Base-by-base conservation (phyloP, 2,797 vertebrate genomes). In the Xenentodon cancila region DNA sequence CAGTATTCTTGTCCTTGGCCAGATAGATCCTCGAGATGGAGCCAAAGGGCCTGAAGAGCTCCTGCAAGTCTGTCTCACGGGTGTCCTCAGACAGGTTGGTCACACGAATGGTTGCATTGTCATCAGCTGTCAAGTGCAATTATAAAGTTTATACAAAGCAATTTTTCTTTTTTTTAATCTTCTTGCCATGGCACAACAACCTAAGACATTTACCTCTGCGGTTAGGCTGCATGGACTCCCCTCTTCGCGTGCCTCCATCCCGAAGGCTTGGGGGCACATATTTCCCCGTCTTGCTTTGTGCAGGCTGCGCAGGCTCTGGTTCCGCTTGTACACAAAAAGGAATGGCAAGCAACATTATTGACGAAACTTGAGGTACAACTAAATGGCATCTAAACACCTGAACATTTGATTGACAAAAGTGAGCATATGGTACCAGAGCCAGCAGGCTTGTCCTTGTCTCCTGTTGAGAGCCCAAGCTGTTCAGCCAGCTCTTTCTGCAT, bases 401-500 rank as follows among this genome's bases (percentile, higher is more conserved):
- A 52, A 7, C n/a, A 43, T n/a, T 0, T 20, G 43, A 47, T 18
- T 0, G 53, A 57, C 46, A 25, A 87, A 74, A 17, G 20, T 42
- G 0, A 53, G 18, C 20, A 47, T 20, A 44, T 18, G 11, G 20
- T 82, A 85, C 93, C 79, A 40, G 79, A 88, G 59, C 97, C 96
- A 0, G 96, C 92, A 9, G 95, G 75, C 51, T 98, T 98, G 9
- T 96, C 95, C 81, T 96, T 97, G 77, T 98, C 97, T 1, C 93
- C 95, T 0, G 97, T 98, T 64, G 96, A 94, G 17, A 99, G 91
- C 0, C 97, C 97, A 53, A 99, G 87, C 90, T 99, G 97, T 65
- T 99, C 97, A 0, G 97, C 97, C 85, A 98, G 83, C 79, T 99
- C 97, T 88, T 98, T 98, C 93, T 99, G 97, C 97, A 99, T 98